Conservation (phyloP, 92 coral and sea anemone species). For the Pocillopora meandrina region DNA sequence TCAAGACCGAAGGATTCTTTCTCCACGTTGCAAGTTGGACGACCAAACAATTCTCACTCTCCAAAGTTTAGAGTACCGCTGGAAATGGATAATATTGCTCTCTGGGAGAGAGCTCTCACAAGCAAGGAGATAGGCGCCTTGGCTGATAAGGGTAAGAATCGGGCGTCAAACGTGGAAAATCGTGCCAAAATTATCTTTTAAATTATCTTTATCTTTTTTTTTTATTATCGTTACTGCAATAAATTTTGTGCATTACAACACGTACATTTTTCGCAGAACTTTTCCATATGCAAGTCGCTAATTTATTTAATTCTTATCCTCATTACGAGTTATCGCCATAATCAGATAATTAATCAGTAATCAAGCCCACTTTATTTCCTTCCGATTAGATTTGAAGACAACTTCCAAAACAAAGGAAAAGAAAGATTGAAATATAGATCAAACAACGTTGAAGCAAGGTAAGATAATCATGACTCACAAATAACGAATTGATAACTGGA, state of each 20-base stretch:
- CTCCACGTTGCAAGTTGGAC: slow-evolving; percentile 71
- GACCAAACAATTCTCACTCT: slow-evolving; percentile 78
- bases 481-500: too few species aligned
- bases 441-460: background rate
- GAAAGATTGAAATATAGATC: background rate
- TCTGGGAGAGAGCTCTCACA: slow-evolving; percentile 84
- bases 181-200: background rate
- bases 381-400: background rate
- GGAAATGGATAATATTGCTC: slow-evolving; percentile 64
- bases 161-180: too few species aligned
- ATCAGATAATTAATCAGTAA: background rate
- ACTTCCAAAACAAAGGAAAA: background rate
- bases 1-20: slow-evolving; percentile 68
- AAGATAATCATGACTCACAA: background rate
- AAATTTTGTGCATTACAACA: too few species aligned
- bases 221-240: too few species aligned
- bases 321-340: too few species aligned
- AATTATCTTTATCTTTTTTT: too few species aligned
- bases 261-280: too few species aligned
- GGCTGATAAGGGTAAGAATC: slow-evolving; percentile 46
- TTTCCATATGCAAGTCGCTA: too few species aligned
- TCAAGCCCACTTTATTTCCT: background rate
- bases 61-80: slow-evolving; percentile 64
- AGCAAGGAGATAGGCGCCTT: slow-evolving; percentile 53
- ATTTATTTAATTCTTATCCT: too few species aligned